Evolutionary conservation across 2,888 invertebrate species (phyloP).

Genomic region (Melipona bicolor): DNA sequence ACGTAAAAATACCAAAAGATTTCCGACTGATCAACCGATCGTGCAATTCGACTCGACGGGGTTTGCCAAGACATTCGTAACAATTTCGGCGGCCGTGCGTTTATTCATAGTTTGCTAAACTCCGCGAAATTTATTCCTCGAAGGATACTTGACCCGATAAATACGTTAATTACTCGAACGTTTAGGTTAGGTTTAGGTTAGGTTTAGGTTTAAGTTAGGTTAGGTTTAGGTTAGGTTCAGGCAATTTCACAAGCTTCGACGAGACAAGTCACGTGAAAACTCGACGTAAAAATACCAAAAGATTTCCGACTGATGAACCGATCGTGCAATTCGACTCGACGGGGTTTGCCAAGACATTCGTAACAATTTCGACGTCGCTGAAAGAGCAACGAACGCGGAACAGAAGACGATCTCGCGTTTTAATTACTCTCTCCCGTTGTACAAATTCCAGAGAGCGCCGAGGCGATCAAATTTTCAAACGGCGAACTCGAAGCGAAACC

Average conservation of each 20-base stretch:
- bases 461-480: background rate
- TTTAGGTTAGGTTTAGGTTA: too few species aligned
- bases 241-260: too few species aligned
- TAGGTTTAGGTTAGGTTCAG: too few species aligned
- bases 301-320: too few species aligned
- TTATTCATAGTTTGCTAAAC: slow-evolving; percentile 3
- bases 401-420: background rate
- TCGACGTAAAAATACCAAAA: too few species aligned
- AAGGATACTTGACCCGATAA: slow-evolving; percentile 1
- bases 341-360: background rate
- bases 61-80: background rate
- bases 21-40: too few species aligned
- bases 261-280: too few species aligned
- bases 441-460: background rate
- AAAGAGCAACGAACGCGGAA: background rate
- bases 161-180: background rate
- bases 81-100: background rate
- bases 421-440: background rate
- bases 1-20: too few species aligned
- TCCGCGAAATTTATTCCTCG: slow-evolving; percentile 17
- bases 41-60: too few species aligned
- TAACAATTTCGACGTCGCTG: rapidly evolving
- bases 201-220: too few species aligned
- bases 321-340: too few species aligned
- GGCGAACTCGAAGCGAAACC: background rate